Evolutionary conservation across 2,113 vertebrate species (phyloP).

Genomic region (Leucosticte australis): DNA sequence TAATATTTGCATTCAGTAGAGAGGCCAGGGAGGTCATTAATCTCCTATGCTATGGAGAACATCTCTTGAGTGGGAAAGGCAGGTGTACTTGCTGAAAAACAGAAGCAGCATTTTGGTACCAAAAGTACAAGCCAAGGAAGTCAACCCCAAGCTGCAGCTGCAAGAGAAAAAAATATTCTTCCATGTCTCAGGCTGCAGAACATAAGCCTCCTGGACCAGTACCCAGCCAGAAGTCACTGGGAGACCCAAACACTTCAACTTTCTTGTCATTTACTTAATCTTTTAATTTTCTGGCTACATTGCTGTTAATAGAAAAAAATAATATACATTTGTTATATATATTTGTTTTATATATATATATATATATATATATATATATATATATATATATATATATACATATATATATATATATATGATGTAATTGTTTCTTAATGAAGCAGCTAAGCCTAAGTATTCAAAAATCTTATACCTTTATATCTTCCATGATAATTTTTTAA

Average conservation of each 20-base stretch:
- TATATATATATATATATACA: not conserved
- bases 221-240: not conserved
- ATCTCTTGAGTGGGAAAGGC: not conserved
- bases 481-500: not conserved
- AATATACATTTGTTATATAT: not conserved
- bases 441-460: not conserved
- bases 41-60: not conserved
- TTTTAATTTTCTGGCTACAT: not conserved
- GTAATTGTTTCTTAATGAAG: not conserved
- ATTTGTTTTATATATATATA: not conserved
- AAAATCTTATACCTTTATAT: not conserved
- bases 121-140: not conserved
- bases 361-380: not conserved
- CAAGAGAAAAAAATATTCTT: not conserved
- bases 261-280: not conserved
- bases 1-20: not conserved
- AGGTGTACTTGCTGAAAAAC: not conserved
- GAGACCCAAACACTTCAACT: not conserved
- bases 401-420: not conserved
- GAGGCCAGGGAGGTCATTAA: not conserved
- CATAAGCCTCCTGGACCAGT: not conserved
- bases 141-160: not conserved
- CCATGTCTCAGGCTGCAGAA: not conserved
- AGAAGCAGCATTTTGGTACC: not conserved
- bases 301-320: not conserved